Base-by-base conservation (phyloP, 2,113 vertebrate genomes). In the Crypturellus undulatus region DNA sequence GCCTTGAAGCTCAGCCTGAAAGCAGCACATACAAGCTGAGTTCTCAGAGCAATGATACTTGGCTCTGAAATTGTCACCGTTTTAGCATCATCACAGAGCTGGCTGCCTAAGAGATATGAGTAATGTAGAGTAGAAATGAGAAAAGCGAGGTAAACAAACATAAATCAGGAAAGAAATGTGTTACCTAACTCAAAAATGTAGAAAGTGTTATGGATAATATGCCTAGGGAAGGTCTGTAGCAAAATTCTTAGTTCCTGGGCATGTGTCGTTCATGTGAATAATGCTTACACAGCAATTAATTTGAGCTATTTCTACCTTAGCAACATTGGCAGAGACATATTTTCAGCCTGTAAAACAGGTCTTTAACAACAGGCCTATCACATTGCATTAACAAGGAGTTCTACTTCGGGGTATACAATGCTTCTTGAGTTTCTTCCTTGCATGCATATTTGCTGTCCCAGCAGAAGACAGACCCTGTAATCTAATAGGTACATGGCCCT, bases 261-360 rank as follows among this genome's bases (percentile, higher is more conserved):
- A 28, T 78, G 86, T 93, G 95, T 93, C 79, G 64, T 91, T 95
- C 65, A 68, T 26, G 17, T 75, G 84, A 92, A 47, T 26, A 32
- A 47, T 93, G 92, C 94, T 96, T 94, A 93, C 73, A 62, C 85
- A 92, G 94, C 90, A 95, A 84, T 87, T 85, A 78, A 95, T 91
- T 38, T 78, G 76, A 94, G 76, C 81, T 94, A 89, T 1, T 79
- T 92, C 84, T 92, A 79, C 87, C 87, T 87, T 93, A 6, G 2
- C 62, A 65, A 58, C 0, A 0, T 75, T 87, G 80, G 78, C 75
- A 82, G 81, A 54, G 78, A 91, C 87, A 76, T 89, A 94, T 89
- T 91, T 94, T 89, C 75, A 63, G 81, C 24, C 49, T 32, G 54
- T 93, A 36, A 36, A 82, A 76, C 0, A 3, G 54, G 18, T 56